Conservation (phyloP, 1,140 invertebrate species). For the Atopsyche davidsoni region DNA sequence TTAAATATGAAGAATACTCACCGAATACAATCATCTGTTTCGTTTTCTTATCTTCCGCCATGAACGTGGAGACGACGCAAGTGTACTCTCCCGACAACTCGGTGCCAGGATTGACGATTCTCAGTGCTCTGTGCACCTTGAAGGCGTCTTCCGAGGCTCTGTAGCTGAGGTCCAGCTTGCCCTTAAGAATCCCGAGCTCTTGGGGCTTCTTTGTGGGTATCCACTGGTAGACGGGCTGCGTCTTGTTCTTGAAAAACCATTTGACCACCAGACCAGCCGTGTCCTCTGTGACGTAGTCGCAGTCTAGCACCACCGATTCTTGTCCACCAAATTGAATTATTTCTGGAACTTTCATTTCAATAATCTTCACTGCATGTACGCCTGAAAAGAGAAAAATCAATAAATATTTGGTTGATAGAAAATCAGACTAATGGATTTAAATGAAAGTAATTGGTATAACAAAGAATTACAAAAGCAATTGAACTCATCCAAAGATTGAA, state of each 20-base stretch:
- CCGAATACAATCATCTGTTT: slow-evolving; percentile 67
- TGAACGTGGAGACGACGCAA: slow-evolving; percentile 64
- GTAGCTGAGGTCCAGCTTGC: slow-evolving; percentile 58
- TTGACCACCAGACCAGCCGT: slow-evolving; percentile 63
- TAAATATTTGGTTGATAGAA: slow-evolving; percentile 1
- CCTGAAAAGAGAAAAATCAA: slow-evolving; percentile 42
- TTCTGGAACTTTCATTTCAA: slow-evolving; percentile 60
- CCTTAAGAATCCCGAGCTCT: slow-evolving; percentile 56
- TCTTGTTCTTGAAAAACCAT: slow-evolving; percentile 67
- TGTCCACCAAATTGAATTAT: slow-evolving; percentile 60
- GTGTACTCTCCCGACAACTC: slow-evolving; percentile 68
- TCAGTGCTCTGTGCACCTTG: slow-evolving; percentile 58
- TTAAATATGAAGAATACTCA: slow-evolving; percentile 40
- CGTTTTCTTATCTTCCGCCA: slow-evolving; percentile 56
- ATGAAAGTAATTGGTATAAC: not conserved
- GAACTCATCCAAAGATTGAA: no score
- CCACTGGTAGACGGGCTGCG: slow-evolving; percentile 70
- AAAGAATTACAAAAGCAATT: not conserved
- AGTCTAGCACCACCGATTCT: slow-evolving; percentile 66
- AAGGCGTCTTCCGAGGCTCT: slow-evolving; percentile 50
- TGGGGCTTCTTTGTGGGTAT: slow-evolving; percentile 58
- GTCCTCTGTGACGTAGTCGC: slow-evolving; percentile 63
- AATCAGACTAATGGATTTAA: not conserved
- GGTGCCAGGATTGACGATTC: slow-evolving; percentile 58
- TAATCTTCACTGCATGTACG: slow-evolving; percentile 53